Percentiles rank a stretch among this genome's conserved stretches.
Evolutionary conservation across 2,797 vertebrate species (phyloP).

Genomic region (Molothrus ater): DNA sequence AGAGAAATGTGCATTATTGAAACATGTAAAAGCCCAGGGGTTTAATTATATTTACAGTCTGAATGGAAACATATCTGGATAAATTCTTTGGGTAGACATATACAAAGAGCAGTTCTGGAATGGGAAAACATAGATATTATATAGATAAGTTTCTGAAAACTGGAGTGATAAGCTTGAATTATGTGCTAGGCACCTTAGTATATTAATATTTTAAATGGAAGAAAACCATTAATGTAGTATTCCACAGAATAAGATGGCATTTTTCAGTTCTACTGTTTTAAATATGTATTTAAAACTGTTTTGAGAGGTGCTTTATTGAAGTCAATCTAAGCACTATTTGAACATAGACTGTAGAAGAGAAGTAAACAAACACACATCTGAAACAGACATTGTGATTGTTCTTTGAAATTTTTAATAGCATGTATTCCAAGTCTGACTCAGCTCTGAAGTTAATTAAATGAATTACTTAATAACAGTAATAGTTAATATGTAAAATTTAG

Average conservation of each 20-base stretch:
- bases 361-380: not conserved
- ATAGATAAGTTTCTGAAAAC: not conserved
- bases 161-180: not conserved
- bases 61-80: not conserved
- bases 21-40: not conserved
- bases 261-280: not conserved
- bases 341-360: not conserved
- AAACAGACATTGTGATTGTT: not conserved
- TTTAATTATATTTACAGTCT: not conserved
- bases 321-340: not conserved
- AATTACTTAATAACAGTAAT: not conserved
- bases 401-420: not conserved
- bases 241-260: not conserved
- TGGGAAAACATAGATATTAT: not conserved
- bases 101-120: not conserved
- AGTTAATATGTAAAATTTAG: not conserved
- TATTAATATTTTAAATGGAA: not conserved
- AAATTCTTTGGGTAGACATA: not conserved
- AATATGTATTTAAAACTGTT: not conserved
- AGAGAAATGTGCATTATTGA: not conserved
- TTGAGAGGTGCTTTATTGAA: not conserved
- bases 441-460: not conserved
- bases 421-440: not conserved
- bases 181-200: not conserved
- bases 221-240: not conserved